Evolutionary conservation across 2,113 vertebrate species (phyloP).

Genomic region (Peromyscus maniculatus): DNA sequence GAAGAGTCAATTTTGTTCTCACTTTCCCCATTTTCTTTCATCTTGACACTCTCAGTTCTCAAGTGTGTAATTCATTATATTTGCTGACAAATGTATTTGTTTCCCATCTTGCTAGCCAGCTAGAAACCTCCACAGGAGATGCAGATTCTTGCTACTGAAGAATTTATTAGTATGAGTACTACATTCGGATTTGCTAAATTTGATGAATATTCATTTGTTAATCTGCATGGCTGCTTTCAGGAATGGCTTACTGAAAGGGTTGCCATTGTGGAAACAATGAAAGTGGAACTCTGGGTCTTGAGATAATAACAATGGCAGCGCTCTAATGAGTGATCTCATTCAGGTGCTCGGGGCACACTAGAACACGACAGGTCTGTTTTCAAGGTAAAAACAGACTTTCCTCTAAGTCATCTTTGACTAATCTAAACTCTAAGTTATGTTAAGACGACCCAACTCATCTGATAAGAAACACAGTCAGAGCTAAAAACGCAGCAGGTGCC

Average conservation of each 20-base stretch:
- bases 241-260: not conserved
- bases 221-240: conserved; percentile 10
- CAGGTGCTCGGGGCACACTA: not conserved
- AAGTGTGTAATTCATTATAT: conserved; percentile 7
- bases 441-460: not conserved
- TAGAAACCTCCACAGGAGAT: conserved; percentile 4
- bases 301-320: not conserved
- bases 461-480: not conserved
- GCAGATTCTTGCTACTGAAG: not conserved
- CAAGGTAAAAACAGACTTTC: not conserved
- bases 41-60: not conserved
- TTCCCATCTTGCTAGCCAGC: conserved; percentile 20
- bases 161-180: not conserved
- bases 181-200: not conserved
- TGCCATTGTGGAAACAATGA: not conserved
- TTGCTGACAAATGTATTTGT: not conserved
- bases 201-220: not conserved
- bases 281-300: not conserved
- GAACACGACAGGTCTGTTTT: not conserved
- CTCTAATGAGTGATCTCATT: not conserved
- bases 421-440: not conserved
- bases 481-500: not conserved
- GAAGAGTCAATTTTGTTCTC: not conserved
- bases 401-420: not conserved
- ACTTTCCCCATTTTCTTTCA: not conserved